phyloP scores from a whole-genome alignment of 2,888 invertebrate genomes.

The Neoscelio sp. region DNA sequence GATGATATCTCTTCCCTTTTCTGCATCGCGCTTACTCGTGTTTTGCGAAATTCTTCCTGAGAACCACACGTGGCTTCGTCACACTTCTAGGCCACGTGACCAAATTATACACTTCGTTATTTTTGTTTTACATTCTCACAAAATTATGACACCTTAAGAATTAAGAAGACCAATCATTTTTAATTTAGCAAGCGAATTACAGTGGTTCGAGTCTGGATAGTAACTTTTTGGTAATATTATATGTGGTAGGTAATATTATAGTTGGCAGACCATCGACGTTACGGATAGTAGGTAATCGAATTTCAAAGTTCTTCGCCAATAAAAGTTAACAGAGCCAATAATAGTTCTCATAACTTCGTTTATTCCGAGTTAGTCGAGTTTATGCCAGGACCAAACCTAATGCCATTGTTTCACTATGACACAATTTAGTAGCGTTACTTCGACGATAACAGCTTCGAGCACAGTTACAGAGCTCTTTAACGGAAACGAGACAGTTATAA shows the following conservation, averaged over 20 bases:
- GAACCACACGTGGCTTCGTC: constrained; percentile 39
- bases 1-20: constrained; percentile 74
- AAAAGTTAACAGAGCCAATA: constrained; percentile 19
- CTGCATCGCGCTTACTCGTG: constrained; percentile 29
- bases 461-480: constrained; percentile 51
- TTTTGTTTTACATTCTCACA: constrained; percentile 40
- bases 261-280: neutral
- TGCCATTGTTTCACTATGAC: constrained; percentile 54
- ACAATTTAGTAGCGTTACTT: constrained; percentile 32
- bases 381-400: constrained; percentile 15
- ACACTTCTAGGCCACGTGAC: constrained; percentile 19
- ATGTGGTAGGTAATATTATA: no score
- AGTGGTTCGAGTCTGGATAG: no score
- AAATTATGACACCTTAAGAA: constrained; percentile 41
- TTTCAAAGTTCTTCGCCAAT: constrained; percentile 32
- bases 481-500: constrained; percentile 65
- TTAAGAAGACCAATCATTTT: constrained; percentile 16
- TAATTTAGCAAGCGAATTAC: constrained; percentile 9
- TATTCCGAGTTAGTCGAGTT: constrained; percentile 22
- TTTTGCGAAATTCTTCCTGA: constrained; percentile 48
- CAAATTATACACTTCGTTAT: constrained; percentile 38
- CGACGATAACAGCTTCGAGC: constrained; percentile 47
- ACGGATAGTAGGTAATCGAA: constrained; percentile 3
- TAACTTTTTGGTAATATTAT: no score
- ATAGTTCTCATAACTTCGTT: constrained; percentile 27